Percentiles rank a stretch among this genome's conserved stretches.
Evolutionary conservation across 2,113 vertebrate species (phyloP).

Genomic region (Ceratotherium simum): DNA sequence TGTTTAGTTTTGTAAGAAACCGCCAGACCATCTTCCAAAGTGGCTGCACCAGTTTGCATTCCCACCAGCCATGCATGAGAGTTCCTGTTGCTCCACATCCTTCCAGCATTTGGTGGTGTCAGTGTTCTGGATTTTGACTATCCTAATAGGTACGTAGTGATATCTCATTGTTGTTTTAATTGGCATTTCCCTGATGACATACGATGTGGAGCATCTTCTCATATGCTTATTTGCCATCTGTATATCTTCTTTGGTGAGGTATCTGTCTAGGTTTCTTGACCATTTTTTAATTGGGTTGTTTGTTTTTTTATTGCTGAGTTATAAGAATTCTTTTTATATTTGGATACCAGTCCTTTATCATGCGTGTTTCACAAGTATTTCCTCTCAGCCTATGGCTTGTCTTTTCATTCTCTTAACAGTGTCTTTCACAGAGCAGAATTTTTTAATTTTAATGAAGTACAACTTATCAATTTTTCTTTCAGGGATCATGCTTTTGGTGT

Average conservation of each 20-base stretch:
- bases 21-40: neutral
- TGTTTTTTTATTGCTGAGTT: neutral
- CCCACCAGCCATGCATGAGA: neutral
- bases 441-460: conserved; percentile 2
- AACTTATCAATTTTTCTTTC: neutral
- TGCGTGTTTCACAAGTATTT: neutral
- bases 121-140: neutral
- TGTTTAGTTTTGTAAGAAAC: neutral
- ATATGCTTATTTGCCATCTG: neutral
- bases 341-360: neutral
- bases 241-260: neutral
- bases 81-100: neutral
- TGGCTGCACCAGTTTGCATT: neutral
- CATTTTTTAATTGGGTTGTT: neutral
- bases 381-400: neutral
- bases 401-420: neutral
- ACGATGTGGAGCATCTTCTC: neutral
- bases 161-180: neutral
- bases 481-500: neutral
- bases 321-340: neutral
- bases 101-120: neutral
- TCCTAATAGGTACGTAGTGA: neutral
- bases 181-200: neutral
- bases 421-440: neutral
- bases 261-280: neutral